These are phyloP conservation scores for Notothenia coriiceps DNA, from an alignment of 2,113 vertebrate genomes.

Conservation along the genomic window DNA sequence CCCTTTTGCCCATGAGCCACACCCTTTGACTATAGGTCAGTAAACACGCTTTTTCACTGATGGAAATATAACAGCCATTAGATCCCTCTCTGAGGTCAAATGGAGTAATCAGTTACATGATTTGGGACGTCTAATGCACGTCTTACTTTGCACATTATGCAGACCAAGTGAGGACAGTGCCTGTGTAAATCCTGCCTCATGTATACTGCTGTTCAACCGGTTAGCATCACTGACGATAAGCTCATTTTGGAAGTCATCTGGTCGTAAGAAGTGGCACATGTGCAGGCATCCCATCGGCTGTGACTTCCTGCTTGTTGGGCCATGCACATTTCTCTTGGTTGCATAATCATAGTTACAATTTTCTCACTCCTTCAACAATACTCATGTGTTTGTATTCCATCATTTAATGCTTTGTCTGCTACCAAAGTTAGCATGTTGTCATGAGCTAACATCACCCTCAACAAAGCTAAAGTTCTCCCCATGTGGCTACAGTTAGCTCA, in stretches of 20 bases:
- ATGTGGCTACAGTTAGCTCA: constrained; percentile 12
- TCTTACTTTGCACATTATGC: constrained; percentile 73
- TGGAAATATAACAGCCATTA: constrained; percentile 69
- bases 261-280: not conserved
- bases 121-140: constrained; percentile 41
- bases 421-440: constrained; percentile 37
- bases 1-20: constrained; percentile 22
- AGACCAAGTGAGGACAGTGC: constrained; percentile 59
- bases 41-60: constrained; percentile 47
- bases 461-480: not conserved
- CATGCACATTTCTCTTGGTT: constrained; percentile 20
- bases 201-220: no score
- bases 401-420: constrained; percentile 32
- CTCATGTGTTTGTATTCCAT: constrained; percentile 28
- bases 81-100: constrained; percentile 70
- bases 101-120: constrained; percentile 26
- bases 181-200: constrained; percentile 26
- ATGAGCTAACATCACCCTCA: constrained; percentile 11
- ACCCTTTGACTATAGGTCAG: constrained; percentile 63
- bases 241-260: constrained; percentile 9
- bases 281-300: not conserved
- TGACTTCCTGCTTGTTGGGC: not conserved
- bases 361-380: constrained; percentile 1
- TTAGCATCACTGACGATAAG: constrained; percentile 26
- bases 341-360: constrained; percentile 27